Evolutionary conservation across 2,113 vertebrate species (phyloP).

Genomic region (Brachypteracias leptosomus): DNA sequence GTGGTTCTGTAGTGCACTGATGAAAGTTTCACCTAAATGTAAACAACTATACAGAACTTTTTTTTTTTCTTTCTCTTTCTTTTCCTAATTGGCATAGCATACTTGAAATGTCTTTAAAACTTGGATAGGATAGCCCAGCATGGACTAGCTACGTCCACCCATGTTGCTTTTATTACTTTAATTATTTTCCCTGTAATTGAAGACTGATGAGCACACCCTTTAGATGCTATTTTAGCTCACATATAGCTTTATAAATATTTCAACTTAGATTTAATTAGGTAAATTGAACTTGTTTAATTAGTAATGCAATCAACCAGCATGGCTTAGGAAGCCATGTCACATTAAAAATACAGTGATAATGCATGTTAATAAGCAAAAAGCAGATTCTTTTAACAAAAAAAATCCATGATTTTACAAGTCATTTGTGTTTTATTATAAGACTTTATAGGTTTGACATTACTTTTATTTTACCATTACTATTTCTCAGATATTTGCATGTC

Average conservation of each 20-base stretch:
- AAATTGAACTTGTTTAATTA: conserved; percentile 74
- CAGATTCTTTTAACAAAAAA: neutral
- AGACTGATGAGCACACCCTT: conserved; percentile 62
- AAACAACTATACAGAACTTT: neutral
- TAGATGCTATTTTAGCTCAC: conserved; percentile 71
- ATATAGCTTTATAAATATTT: conserved; percentile 75
- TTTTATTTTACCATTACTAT: neutral
- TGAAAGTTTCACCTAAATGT: neutral
- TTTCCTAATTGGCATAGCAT: neutral
- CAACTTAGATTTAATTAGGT: conserved; percentile 70
- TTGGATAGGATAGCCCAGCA: neutral
- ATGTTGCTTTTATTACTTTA: conserved; percentile 7
- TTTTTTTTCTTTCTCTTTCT: neutral
- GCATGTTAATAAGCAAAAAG: conserved; percentile 18
- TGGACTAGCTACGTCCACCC: neutral
- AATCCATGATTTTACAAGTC: neutral
- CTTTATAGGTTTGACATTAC: neutral
- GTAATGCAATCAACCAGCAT: conserved; percentile 59
- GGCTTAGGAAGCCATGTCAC: conserved; percentile 38
- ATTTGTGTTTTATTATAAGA: neutral
- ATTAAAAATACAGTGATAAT: conserved; percentile 40
- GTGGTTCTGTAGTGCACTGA: neutral
- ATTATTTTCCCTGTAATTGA: conserved; percentile 41
- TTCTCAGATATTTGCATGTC: neutral
- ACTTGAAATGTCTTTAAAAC: neutral